Evolutionary conservation across 2,797 vertebrate genomes (phyloP), one percentile per base, ranked within the genome.

Genomic region (Gymnothorax javanicus): DNA sequence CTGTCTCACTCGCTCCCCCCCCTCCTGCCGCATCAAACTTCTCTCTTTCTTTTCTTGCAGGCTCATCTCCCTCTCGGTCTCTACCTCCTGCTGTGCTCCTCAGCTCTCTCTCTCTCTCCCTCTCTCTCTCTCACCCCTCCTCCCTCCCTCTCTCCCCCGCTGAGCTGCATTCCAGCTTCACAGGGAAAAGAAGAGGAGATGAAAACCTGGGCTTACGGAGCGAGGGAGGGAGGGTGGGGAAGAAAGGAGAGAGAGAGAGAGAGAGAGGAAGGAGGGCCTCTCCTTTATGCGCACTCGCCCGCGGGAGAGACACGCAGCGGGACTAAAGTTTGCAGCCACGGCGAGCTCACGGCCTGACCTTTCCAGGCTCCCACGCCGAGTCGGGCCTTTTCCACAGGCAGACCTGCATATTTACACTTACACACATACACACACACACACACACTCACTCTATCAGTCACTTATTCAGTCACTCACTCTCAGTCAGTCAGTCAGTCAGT

Each of bases 331-430:
- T 90, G 89, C 94, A 95, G 94, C 95, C 93, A 92, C 92, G 91
- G 90, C 91, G 33, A 91, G 90, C 92, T 94, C 92, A 90, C 2
- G 89, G 91, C 91, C 93, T 94, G 93, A 95, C 93, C 95, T 93
- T 93, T 95, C 91, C 92, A 94, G 90, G 91, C 87, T 87, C 69
- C 92, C 81, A 92, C 94, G 93, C 91, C 95, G 95, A 95, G 94
- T 95, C 96, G 96, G 93, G 96, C 97, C 97, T 96, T 96, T 96
- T 95, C 93, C 95, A 94, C 95, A 95, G 93, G 95, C 92, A 83
- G 95, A 94, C 94, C 93, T 90, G 90, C 94, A 94, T 96, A 95
- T 95, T 95, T 95, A 94, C 91, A 85, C 86, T 91, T 43, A 43
- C 1, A 43, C 33, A 43, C 33, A 43, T 2, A 43, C 33, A 43